These are phyloP conservation scores for Griposia aprilina DNA, from an alignment of 2,888 invertebrate species.

Conservation along the genomic window DNA sequence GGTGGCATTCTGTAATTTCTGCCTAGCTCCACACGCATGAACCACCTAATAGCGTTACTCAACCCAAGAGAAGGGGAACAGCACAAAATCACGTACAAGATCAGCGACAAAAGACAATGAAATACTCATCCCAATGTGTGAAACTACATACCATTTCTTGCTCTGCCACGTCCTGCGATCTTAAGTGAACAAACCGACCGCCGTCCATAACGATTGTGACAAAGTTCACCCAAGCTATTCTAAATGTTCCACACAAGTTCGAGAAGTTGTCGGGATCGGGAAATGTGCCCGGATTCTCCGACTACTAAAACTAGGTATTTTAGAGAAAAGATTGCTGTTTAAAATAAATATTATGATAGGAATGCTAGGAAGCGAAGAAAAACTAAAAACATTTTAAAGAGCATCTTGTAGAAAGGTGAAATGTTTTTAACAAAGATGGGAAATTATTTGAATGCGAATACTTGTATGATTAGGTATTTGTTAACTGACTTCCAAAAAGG, in stretches of 20 bases:
- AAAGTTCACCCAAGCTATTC: conserved; percentile 41
- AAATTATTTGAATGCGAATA: neutral
- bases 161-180: neutral
- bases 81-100: neutral
- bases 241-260: conserved; percentile 28
- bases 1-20: no score
- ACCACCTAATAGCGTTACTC: neutral
- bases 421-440: neutral
- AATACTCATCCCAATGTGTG: neutral
- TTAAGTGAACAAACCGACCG: conserved; percentile 18
- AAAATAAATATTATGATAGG: conserved; percentile 5
- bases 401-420: neutral
- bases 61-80: neutral
- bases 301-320: conserved; percentile 24
- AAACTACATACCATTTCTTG: neutral
- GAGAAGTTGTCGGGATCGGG: conserved; percentile 38
- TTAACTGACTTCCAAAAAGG: no score
- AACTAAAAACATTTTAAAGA: neutral
- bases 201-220: conserved; percentile 34
- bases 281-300: conserved; percentile 36
- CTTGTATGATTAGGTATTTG: neutral
- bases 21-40: neutral
- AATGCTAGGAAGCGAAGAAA: neutral
- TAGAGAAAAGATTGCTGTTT: conserved; percentile 7
- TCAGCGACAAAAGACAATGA: neutral